A percentile compares a stretch with the other conserved stretches of the same genome.
Evolutionary conservation across 2,113 vertebrate species (phyloP).

Genomic region (Perccottus glenii): DNA sequence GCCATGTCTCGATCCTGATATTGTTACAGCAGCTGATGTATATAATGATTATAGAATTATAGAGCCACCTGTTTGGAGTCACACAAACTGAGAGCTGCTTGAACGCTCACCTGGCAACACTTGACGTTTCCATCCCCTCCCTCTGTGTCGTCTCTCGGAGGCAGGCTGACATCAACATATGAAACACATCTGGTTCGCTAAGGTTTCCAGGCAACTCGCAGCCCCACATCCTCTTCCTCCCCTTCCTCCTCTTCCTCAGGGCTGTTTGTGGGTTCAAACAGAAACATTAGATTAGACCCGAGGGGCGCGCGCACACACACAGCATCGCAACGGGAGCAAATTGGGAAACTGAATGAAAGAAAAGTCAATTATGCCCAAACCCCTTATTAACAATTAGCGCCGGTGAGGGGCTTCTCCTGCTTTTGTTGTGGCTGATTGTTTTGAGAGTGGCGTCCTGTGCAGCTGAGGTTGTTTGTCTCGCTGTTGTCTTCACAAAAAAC

Average conservation of each 20-base stretch:
- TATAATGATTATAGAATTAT: neutral
- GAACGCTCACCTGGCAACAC: constrained; percentile 1
- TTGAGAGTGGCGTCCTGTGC: constrained; percentile 47
- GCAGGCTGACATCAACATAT: constrained; percentile 54
- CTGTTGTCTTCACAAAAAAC: constrained; percentile 45
- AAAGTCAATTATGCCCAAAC: constrained; percentile 73
- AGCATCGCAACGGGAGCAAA: constrained; percentile 58
- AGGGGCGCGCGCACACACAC: constrained; percentile 45
- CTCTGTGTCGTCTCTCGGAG: constrained; percentile 43
- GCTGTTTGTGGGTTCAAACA: constrained; percentile 58
- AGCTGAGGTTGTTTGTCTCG: constrained; percentile 57
- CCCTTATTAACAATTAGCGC: constrained; percentile 71
- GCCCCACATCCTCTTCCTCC: constrained; percentile 11
- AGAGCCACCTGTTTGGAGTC: neutral
- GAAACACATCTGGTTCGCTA: constrained; percentile 38
- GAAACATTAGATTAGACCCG: constrained; percentile 58
- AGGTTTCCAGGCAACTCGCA: constrained; percentile 20
- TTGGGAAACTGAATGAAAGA: constrained; percentile 68
- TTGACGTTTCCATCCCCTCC: constrained; percentile 12
- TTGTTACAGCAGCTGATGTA: neutral
- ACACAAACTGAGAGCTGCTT: constrained; percentile 8
- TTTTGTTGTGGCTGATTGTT: constrained; percentile 69
- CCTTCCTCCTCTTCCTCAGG: constrained; percentile 13
- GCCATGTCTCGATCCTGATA: neutral
- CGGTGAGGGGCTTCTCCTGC: constrained; percentile 48